Evolutionary conservation across 2,888 invertebrate species (phyloP), one percentile per base, ranked within the genome.

Genomic region (Eilema sororculum): DNA sequence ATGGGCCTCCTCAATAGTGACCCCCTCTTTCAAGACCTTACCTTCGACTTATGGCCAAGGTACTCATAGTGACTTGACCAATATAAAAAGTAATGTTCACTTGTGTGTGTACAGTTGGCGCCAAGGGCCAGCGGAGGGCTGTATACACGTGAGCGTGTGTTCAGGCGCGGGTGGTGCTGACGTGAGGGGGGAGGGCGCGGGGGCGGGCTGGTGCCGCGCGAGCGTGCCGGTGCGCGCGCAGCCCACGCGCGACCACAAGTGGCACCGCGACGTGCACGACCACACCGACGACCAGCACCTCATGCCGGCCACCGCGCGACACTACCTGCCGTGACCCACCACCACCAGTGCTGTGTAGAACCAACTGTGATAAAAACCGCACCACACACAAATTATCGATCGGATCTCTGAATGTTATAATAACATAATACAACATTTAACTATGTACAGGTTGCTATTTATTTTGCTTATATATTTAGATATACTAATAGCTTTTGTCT

Each of bases 231-330:
- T 83, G 71, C 82, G 85, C 70, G 89, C 86, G 20, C 13, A 72
- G 25, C 84, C 89, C 58, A 52, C 85, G 70, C 87, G 87, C 12
- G 87, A 87, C 83, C 70, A 70, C 76, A 81, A 79, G 78, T 85
- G 84, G 68, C 79, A 71, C 59, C 25, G 22, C 41, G 37, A n/a
- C 72, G 8, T 13, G 63, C 46, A 87, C 80, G 91, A 90, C 84
- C 76, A 86, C 81, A 90, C 90, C 8, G 88, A 87, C 74, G 87
- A 88, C 76, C 16, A 73, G 20, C 77, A 67, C 20, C 81, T 88
- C 13, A 71, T 84, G 78, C 86, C 88, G 24, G 73, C 75, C 56
- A 6, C 30, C 33, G n/a, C n/a, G n/a, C 16, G 28, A 6, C 20
- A 20, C 10, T 6, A 30, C 52, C 64, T 52, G 6, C 52, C 28